Evolutionary conservation across 2,113 vertebrate species (phyloP).

Genomic region (Platysteira castanea): DNA sequence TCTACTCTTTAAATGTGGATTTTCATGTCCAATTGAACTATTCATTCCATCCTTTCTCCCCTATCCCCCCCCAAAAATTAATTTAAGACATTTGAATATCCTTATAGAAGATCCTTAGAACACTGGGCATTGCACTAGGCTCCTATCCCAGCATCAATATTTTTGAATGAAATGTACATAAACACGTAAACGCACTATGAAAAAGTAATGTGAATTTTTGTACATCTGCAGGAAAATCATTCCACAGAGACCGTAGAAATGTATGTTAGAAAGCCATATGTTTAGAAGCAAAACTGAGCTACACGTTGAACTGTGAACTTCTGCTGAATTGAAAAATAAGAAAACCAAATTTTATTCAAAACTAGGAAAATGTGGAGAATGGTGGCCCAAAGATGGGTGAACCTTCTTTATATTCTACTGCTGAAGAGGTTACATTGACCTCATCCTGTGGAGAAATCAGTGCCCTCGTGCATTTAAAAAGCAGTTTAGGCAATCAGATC

Average conservation of each 20-base stretch:
- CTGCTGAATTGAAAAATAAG: not conserved
- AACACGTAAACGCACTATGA: not conserved
- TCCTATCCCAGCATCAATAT: not conserved
- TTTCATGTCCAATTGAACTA: not conserved
- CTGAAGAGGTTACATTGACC: not conserved
- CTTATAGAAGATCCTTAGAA: not conserved
- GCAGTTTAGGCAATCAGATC: not conserved
- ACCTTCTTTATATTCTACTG: not conserved
- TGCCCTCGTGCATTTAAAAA: not conserved
- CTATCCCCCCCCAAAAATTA: accelerated
- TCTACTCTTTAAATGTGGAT: not conserved
- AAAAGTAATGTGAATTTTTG: not conserved
- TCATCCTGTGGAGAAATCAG: not conserved
- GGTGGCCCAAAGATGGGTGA: not conserved
- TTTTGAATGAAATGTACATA: not conserved
- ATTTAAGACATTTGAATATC: not conserved
- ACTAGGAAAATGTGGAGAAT: not conserved
- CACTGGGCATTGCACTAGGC: not conserved
- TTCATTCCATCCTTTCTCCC: accelerated
- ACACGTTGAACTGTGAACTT: not conserved
- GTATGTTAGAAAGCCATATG: not conserved
- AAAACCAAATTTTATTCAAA: not conserved
- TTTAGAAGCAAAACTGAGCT: not conserved
- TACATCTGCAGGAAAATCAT: not conserved
- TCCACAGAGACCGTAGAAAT: not conserved